Evolutionary conservation across 1,140 invertebrate species (phyloP).

Genomic region (Potamilus streckersoni): DNA sequence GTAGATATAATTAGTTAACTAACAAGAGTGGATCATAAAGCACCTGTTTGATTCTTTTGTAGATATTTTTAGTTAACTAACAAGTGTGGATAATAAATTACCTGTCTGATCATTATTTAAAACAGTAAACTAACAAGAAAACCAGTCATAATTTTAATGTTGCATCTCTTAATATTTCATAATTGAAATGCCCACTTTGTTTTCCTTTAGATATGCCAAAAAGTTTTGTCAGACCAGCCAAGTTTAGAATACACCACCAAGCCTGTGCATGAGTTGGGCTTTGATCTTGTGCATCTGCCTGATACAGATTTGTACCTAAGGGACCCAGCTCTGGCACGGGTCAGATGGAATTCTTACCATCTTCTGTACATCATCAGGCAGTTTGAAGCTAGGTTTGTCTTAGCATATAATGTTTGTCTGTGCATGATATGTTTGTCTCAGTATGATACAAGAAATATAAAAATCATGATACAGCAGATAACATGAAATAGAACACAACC

Average conservation of each 20-base stretch:
- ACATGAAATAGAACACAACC: too few species aligned
- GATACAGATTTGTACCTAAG: not conserved
- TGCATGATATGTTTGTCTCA: too few species aligned
- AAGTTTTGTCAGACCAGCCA: too few species aligned
- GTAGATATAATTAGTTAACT: too few species aligned
- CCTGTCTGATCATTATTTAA: not conserved
- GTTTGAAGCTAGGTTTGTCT: too few species aligned
- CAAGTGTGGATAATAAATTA: not conserved
- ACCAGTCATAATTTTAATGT: not conserved
- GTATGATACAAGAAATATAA: too few species aligned
- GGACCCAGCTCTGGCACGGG: conserved; percentile 15
- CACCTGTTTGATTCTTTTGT: not conserved
- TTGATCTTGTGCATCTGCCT: conserved; percentile 8
- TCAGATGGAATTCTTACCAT: conserved; percentile 1
- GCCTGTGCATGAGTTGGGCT: conserved; percentile 4
- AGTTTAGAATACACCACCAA: not conserved
- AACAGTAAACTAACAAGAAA: not conserved
- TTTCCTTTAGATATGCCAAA: conserved; percentile 1
- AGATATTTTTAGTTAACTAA: not conserved
- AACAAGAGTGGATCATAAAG: not conserved
- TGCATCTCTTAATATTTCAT: not conserved
- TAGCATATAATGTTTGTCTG: too few species aligned
- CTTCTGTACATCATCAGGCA: too few species aligned
- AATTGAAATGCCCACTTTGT: not conserved
- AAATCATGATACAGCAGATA: too few species aligned